Evolutionary conservation across 2,113 vertebrate genomes (phyloP), one percentile per base, ranked within the genome.

Genomic region (Erpornis zantholeuca): DNA sequence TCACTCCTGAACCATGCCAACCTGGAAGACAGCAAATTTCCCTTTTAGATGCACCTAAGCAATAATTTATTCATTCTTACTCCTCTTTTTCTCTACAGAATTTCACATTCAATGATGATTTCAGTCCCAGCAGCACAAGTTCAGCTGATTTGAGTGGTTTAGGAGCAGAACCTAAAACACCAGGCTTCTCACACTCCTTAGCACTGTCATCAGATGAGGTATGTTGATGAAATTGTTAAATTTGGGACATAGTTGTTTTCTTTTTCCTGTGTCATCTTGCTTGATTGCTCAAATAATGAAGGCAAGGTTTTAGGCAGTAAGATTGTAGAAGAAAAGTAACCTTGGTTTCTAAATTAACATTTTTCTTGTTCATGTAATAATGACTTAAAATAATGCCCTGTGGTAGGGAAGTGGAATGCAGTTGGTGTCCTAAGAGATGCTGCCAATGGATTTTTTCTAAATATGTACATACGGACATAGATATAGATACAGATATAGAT

Each of bases 131-230:
- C 98, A 99, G 99, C 94, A 98, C 98, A 76, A 99, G 99, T 94
- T 99, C 99, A 3, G 98, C 98, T 86, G 99, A 99, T 91, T 81
- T 99, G 97, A 99, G 98, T 2, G 99, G 98, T 36, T 95, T 98
- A 83, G 97, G 98, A 97, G 97, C 98, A 20, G 98, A 99, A 73
- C 97, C 98, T 60, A 99, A 98, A 98, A 90, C 96, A 25, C 97
- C 98, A 6, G 98, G 98, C 57, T 98, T 96, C 76, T 98, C 98
- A 0, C 98, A 98, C 73, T 98, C 97, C 77, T 94, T 98, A 85
- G 97, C 54, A 16, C 95, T 99, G 56, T 99, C 99, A 0, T 99
- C 99, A 38, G 98, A 99, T 52, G 99, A 99, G 99, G 99, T 99
- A 98, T n/a, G 84, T 49, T 9, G 22, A 68, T 61, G 31, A 31